Conservation (phyloP, 2,797 vertebrate genomes). For the Babyrousa celebensis region DNA sequence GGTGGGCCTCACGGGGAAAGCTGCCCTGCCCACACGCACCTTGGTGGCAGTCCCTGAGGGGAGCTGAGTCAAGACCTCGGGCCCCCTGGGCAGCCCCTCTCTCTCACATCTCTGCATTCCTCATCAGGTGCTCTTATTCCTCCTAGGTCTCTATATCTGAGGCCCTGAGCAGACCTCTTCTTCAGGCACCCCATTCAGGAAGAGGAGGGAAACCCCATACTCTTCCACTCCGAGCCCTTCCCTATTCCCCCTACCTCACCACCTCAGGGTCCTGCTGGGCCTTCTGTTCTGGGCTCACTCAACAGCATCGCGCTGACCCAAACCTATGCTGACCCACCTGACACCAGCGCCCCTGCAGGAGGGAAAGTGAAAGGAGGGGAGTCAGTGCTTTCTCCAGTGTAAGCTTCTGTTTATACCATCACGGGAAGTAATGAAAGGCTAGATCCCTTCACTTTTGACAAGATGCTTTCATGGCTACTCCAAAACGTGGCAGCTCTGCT, state of each 20-base stretch:
- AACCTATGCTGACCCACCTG: not conserved
- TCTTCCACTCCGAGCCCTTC: not conserved
- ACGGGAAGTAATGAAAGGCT: not conserved
- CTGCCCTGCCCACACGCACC: not conserved
- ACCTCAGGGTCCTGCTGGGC: not conserved
- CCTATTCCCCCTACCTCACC: not conserved
- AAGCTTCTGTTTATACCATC: not conserved
- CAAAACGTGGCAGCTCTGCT: not conserved
- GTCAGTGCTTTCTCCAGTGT: not conserved
- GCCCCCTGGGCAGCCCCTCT: not conserved
- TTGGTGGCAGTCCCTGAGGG: not conserved
- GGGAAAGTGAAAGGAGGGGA: not conserved
- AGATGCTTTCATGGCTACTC: constrained; percentile 38
- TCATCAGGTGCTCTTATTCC: not conserved
- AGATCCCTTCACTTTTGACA: not conserved
- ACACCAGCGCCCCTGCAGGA: not conserved
- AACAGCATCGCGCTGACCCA: not conserved
- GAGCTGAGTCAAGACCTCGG: not conserved
- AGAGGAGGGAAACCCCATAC: not conserved
- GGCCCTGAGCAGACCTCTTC: not conserved
- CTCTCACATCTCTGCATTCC: not conserved
- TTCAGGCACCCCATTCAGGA: not conserved
- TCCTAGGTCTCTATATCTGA: not conserved
- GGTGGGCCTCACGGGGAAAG: not conserved
- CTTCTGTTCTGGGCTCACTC: not conserved